Base-by-base conservation (phyloP, 2,888 invertebrate species). In the Ophion ventricosus region DNA sequence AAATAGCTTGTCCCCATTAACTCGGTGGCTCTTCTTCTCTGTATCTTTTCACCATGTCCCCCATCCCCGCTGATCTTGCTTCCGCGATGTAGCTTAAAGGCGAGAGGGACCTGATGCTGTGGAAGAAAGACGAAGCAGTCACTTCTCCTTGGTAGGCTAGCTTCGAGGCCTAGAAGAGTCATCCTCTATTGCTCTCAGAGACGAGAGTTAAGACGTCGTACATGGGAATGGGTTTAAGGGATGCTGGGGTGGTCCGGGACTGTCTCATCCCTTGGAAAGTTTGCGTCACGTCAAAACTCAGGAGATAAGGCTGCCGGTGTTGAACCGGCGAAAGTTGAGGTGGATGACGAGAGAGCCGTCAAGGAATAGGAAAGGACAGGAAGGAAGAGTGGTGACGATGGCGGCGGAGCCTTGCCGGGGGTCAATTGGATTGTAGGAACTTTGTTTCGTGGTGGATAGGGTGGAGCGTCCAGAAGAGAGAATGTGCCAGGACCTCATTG, bases 341-440 rank as follows among this genome's bases (percentile, higher is more conserved):
- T 69, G 43, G 63, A 78, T 81, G 84, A 84, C 84, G 77, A 74
- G 49, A 49, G 49, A 49, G 43, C 67, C 74, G 83, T 76, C 73
- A 82, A 85, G 79, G 75, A 82, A 80, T 81, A 25, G 20, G 57
- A 64, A 59, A 69, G 73, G 40, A 61, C 70, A 67, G 61, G 59
- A 74, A 49, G 73, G 56, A 49, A 49, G 49, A 17, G 14, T 49
- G 20, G 54, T 17, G 67, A 54, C 29, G 35, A 73, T 43, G 72
- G 49, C 77, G 87, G 87, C 83, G 76, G 86, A 83, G 84, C 77
- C 59, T 59, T 17, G 79, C 73, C 83, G 86, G 86, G 29, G 88
- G 89, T 89, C 90, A 90, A 90, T 90, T 90, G 90, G 89, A 90
- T 90, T 89, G 87, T 85, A 85, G 82, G 77, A 90, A 90, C 88